Evolutionary conservation across 2,888 invertebrate species (phyloP).

Genomic region (Drosophila rellima): DNA sequence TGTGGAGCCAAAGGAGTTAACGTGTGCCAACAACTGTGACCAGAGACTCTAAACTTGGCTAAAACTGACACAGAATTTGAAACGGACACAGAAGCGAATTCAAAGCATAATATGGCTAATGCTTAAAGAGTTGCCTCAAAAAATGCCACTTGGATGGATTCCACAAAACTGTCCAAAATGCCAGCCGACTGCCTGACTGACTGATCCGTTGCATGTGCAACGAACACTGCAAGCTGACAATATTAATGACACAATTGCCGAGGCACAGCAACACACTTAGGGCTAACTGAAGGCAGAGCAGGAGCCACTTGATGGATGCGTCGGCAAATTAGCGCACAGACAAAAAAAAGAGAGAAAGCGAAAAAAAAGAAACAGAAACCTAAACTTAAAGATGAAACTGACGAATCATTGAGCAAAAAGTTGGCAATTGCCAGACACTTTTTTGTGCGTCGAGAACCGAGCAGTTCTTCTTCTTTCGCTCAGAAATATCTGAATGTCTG

Average conservation of each 20-base stretch:
- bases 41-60: constrained; percentile 4
- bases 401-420: constrained; percentile 63
- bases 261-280: constrained; percentile 1
- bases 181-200: too few relatives aligned
- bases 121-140: constrained; percentile 47
- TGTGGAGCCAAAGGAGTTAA: constrained; percentile 32
- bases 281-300: constrained; percentile 7
- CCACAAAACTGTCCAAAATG: constrained; percentile 33
- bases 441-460: constrained; percentile 51
- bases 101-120: constrained; percentile 27
- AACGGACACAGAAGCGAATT: constrained; percentile 13
- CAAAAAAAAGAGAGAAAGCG: constrained; percentile 46
- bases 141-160: constrained; percentile 53
- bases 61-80: constrained; percentile 13
- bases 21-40: constrained; percentile 36
- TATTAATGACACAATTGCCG: constrained; percentile 60
- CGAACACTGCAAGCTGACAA: constrained; percentile 48
- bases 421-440: constrained; percentile 73
- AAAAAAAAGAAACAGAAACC: constrained; percentile 20
- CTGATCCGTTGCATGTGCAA: constrained; percentile 44
- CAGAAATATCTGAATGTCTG: constrained; percentile 81
- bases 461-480: constrained; percentile 29
- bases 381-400: constrained; percentile 30
- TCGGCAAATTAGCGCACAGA: constrained; percentile 76
- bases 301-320: constrained; percentile 71